Evolutionary conservation across 2,113 vertebrate species (phyloP).

Genomic region (Paracanthobrama guichenoti): DNA sequence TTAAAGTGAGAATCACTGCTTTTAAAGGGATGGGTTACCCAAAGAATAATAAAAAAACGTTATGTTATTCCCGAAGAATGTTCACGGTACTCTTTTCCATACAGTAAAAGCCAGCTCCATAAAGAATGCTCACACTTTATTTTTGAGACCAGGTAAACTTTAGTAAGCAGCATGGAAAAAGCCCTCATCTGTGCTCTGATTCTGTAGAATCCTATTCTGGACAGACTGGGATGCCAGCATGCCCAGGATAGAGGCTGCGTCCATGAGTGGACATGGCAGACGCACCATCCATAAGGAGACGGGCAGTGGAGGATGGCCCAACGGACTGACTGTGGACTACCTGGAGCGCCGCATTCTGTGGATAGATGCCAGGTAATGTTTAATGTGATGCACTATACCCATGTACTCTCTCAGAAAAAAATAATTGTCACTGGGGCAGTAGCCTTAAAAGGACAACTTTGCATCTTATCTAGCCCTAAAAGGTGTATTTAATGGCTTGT

Average conservation of each 20-base stretch:
- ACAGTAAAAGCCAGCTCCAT: background rate
- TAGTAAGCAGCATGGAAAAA: background rate
- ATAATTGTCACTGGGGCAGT: no score
- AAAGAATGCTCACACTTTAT: background rate
- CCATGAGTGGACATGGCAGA: conserved; percentile 92
- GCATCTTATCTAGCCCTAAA: no score
- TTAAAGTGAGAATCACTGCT: background rate
- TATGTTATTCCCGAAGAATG: background rate
- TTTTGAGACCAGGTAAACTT: background rate
- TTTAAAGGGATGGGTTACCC: background rate
- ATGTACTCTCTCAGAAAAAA: no score
- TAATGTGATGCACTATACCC: background rate
- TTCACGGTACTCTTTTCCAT: background rate
- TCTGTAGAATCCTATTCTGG: conserved; percentile 91
- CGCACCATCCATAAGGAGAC: conserved; percentile 95
- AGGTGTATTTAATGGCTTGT: no score
- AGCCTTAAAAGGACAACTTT: no score
- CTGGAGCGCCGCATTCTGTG: conserved; percentile 95
- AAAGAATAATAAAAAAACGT: background rate
- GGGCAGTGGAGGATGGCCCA: conserved; percentile 94
- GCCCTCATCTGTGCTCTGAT: background rate
- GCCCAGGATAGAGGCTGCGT: conserved; percentile 94
- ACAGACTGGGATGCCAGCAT: conserved; percentile 97
- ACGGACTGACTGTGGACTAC: conserved; percentile 95
- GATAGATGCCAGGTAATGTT: conserved; percentile 90